Evolutionary conservation across 2,113 vertebrate genomes (phyloP).

Genomic region (Polypterus senegalus): DNA sequence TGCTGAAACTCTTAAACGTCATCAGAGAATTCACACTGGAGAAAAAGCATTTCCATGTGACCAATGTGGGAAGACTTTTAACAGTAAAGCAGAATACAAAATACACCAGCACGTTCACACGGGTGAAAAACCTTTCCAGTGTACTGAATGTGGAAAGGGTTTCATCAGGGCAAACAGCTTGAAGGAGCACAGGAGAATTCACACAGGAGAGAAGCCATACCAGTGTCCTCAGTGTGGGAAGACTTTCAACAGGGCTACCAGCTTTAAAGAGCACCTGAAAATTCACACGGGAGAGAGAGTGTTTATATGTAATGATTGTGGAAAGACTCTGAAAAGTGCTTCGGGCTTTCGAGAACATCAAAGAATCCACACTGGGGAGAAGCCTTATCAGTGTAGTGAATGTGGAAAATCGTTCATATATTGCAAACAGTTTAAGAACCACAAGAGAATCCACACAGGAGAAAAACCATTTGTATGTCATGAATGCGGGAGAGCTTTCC

Average conservation of each 20-base stretch:
- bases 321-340: constrained; percentile 59
- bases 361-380: constrained; percentile 42
- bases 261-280: constrained; percentile 53
- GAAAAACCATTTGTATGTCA: constrained; percentile 39
- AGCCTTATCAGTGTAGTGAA: constrained; percentile 19
- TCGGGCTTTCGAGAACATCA: constrained; percentile 58
- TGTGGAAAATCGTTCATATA: constrained; percentile 26
- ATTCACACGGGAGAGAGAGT: constrained; percentile 55
- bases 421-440: constrained; percentile 39
- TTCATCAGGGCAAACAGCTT: constrained; percentile 40
- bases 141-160: constrained; percentile 40
- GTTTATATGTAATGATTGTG: constrained; percentile 52
- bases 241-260: constrained; percentile 56
- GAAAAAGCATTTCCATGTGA: constrained; percentile 23
- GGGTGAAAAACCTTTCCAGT: constrained; percentile 27
- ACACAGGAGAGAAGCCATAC: constrained; percentile 49
- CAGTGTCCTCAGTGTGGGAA: constrained; percentile 49
- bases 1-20: constrained; percentile 5
- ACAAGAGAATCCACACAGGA: constrained; percentile 54
- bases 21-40: constrained; percentile 22
- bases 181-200: constrained; percentile 35
- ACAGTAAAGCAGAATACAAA: constrained; percentile 35
- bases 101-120: constrained; percentile 39
- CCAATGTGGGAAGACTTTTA: constrained; percentile 30
- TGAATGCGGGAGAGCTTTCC: constrained; percentile 40